Percentiles rank a stretch among this genome's conserved stretches.
These are phyloP conservation scores for Leptodirus hochenwartii DNA, from an alignment of 2,888 invertebrate species.

Conservation along the genomic window DNA sequence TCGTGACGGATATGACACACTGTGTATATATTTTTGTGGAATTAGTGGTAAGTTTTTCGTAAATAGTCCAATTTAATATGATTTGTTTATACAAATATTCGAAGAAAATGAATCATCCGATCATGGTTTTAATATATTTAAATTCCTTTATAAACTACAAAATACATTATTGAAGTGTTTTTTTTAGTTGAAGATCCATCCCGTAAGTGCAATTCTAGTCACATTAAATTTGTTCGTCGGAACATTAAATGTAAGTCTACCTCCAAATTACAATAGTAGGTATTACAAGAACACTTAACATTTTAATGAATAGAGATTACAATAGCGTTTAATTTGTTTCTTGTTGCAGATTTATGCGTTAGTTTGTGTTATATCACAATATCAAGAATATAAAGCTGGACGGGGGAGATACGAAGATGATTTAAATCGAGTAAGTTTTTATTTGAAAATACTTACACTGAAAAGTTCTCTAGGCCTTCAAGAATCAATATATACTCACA, in stretches of 20 bases:
- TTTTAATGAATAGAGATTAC: too few relatives aligned
- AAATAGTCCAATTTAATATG: too few relatives aligned
- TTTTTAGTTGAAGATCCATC: constrained; percentile 52
- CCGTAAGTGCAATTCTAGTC: constrained; percentile 54
- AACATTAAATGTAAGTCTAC: constrained; percentile 53
- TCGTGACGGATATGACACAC: constrained; percentile 46
- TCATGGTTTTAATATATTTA: too few relatives aligned
- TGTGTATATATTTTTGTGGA: constrained; percentile 43
- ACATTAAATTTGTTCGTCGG: constrained; percentile 63
- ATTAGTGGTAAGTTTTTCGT: constrained; percentile 49
- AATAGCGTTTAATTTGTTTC: too few relatives aligned
- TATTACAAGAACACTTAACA: too few relatives aligned
- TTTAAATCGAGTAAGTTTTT: constrained; percentile 31
- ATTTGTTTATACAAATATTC: too few relatives aligned
- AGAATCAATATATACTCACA: too few relatives aligned
- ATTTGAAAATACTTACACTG: constrained; percentile 6
- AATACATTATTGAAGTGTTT: too few relatives aligned
- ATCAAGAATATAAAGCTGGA: constrained; percentile 60
- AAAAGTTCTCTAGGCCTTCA: too few relatives aligned
- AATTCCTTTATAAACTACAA: too few relatives aligned
- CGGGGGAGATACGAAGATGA: constrained; percentile 53
- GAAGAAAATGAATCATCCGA: too few relatives aligned
- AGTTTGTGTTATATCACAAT: constrained; percentile 72
- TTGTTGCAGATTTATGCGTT: constrained; percentile 56
- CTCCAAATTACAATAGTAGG: too few relatives aligned